These are phyloP conservation scores for Macrobrachium rosenbergii DNA, from an alignment of 1,140 invertebrate species.

Conservation along the genomic window DNA sequence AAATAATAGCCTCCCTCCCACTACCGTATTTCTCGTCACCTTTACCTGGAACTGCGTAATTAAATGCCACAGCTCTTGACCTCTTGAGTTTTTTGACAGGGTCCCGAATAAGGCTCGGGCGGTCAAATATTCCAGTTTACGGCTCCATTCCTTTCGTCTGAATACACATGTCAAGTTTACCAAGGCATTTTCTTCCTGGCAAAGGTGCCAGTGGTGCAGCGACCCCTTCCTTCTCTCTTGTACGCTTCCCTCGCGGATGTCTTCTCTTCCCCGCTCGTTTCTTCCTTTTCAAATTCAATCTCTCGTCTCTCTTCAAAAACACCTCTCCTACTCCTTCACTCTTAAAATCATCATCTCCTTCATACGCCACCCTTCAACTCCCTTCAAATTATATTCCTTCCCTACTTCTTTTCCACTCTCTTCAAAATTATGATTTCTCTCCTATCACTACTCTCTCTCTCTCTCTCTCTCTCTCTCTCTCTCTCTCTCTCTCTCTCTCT, in stretches of 20 bases:
- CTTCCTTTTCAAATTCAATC: not conserved
- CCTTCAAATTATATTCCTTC: not conserved
- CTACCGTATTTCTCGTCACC: too few species aligned
- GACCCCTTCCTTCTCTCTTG: not conserved
- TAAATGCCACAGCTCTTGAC: too few species aligned
- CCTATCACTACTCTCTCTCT: too few species aligned
- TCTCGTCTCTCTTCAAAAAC: not conserved
- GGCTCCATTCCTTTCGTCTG: too few species aligned
- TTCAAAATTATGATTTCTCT: not conserved
- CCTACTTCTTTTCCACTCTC: not conserved
- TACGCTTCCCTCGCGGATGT: not conserved
- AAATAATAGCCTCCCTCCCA: too few species aligned
- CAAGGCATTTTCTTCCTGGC: too few species aligned
- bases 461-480: slow-evolving; percentile 22
- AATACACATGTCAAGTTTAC: too few species aligned
- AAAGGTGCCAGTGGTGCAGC: too few species aligned
- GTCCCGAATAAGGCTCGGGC: too few species aligned
- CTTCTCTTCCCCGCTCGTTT: not conserved
- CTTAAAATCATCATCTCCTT: not conserved
- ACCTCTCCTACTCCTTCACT: not conserved
- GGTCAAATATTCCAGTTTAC: too few species aligned
- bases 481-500: not conserved
- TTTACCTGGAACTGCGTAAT: too few species aligned
- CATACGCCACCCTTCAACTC: not conserved
- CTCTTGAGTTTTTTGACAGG: too few species aligned